A percentile compares a stretch with the other conserved stretches of the same genome.
Evolutionary conservation across 2,888 invertebrate genomes (phyloP).

Genomic region (Notocelia uddmanniana): DNA sequence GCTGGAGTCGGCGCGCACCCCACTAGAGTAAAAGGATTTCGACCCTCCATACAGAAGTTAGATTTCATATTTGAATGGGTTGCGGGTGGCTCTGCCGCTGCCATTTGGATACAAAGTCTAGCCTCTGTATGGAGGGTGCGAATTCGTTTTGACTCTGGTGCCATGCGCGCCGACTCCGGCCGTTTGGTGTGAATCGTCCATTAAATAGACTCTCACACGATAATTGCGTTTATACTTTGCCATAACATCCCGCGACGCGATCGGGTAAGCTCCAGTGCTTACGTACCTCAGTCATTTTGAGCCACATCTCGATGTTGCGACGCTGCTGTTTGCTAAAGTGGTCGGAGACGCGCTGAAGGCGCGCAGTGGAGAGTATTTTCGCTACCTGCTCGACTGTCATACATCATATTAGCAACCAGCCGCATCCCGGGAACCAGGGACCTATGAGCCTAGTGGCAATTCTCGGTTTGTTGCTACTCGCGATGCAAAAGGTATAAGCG

Average conservation of each 20-base stretch:
- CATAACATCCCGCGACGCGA: not conserved
- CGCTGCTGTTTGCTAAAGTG: slow-evolving; percentile 99
- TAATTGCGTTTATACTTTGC: not conserved
- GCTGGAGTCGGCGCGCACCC: too few species aligned
- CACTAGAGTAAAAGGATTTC: too few species aligned
- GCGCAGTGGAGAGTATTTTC: slow-evolving; percentile 97
- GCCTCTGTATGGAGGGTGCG: too few species aligned
- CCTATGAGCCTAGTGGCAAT: not conserved
- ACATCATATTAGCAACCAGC: slow-evolving; percentile 37
- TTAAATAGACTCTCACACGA: not conserved
- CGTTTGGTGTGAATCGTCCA: too few species aligned
- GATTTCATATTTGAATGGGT: too few species aligned
- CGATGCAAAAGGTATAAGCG: too few species aligned
- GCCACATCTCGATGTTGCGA: slow-evolving; percentile 98
- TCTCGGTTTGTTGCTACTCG: not conserved
- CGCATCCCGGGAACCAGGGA: slow-evolving; percentile 2
- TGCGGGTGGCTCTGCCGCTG: too few species aligned
- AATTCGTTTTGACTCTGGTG: too few species aligned
- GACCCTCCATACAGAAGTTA: too few species aligned
- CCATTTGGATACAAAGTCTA: too few species aligned
- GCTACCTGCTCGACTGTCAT: slow-evolving; percentile 97
- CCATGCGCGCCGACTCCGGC: too few species aligned
- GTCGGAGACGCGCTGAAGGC: slow-evolving; percentile 99
- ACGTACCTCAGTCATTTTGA: slow-evolving; percentile 95
- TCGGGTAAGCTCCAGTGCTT: slow-evolving; percentile 15